A percentile compares a stretch with the other conserved stretches of the same genome.
These are phyloP conservation scores for Pollimyrus isidori DNA, from an alignment of 2,113 vertebrate genomes.

Conservation along the genomic window DNA sequence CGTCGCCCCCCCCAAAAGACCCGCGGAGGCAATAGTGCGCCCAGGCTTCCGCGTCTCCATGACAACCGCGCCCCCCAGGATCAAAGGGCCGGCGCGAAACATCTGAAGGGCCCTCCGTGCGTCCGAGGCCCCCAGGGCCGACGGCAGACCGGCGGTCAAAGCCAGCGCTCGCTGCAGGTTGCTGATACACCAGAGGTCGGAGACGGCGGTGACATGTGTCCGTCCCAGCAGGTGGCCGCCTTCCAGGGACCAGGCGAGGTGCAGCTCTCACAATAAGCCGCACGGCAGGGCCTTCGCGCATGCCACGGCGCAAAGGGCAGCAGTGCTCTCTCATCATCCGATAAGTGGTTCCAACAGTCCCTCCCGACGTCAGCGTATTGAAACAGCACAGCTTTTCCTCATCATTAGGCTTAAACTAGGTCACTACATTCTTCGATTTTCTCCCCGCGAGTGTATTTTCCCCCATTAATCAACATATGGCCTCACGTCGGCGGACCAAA, in stretches of 20 bases:
- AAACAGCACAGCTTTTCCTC: neutral
- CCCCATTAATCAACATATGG: neutral
- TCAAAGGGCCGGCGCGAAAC: neutral
- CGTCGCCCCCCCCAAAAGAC: neutral
- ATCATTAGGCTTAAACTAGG: constrained; percentile 7
- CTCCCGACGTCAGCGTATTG: neutral
- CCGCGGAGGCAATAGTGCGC: neutral
- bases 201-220: neutral
- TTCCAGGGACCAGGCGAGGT: neutral
- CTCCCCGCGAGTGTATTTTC: neutral
- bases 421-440: neutral
- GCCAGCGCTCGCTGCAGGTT: neutral
- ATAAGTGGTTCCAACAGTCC: neutral
- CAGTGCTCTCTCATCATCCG: neutral
- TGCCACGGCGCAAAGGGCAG: neutral
- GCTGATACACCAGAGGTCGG: neutral
- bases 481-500: neutral
- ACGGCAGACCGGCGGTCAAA: neutral
- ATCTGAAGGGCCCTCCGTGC: neutral
- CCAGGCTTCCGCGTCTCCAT: constrained; percentile 6
- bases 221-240: neutral
- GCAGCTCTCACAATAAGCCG: neutral
- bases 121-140: neutral
- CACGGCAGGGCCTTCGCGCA: no score
- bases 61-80: constrained; percentile 18